Conservation (phyloP, 2,797 vertebrate species). For the Onychomys arenicola region DNA sequence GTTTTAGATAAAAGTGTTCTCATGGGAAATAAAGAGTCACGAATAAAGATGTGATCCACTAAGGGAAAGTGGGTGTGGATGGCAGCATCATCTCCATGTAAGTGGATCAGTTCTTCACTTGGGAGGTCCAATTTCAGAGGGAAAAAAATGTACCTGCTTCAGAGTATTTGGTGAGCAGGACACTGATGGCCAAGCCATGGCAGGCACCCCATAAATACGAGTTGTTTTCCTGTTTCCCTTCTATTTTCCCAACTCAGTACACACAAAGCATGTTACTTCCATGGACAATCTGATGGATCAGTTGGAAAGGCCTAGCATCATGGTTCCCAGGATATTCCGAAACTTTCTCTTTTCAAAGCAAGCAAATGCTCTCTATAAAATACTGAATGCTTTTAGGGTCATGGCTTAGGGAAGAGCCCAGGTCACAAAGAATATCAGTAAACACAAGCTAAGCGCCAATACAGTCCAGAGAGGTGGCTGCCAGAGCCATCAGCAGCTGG, state of each 20-base stretch:
- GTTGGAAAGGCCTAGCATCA: neutral
- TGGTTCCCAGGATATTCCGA: neutral
- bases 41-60: neutral
- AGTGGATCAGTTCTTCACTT: neutral
- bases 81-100: accelerated
- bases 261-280: neutral
- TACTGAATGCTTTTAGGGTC: neutral
- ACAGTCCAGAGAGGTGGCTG: neutral
- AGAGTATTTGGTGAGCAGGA: neutral
- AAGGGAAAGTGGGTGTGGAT: neutral
- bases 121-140: neutral
- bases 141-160: neutral
- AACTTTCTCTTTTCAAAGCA: neutral
- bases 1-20: neutral
- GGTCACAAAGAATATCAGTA: neutral
- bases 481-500: neutral
- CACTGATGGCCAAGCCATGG: neutral
- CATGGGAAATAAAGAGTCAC: neutral
- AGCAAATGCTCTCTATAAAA: neutral
- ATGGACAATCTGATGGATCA: neutral
- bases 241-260: neutral
- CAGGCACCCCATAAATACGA: neutral
- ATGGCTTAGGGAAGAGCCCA: neutral
- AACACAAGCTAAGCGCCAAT: neutral
- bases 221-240: neutral